These are phyloP conservation scores for Charadrius vociferus DNA, from an alignment of 2,113 vertebrate species.

Conservation along the genomic window DNA sequence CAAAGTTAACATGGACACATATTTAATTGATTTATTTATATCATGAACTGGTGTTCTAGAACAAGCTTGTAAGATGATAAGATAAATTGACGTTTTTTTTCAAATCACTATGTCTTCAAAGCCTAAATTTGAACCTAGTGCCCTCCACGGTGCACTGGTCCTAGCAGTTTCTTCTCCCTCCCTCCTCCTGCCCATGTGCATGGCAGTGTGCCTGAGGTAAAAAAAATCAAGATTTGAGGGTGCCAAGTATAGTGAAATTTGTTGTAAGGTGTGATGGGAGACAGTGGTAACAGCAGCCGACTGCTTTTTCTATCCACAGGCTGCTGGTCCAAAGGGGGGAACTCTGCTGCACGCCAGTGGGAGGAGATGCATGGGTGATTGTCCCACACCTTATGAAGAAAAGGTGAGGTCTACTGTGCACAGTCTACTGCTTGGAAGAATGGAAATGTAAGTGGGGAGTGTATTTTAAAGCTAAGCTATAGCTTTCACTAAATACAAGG, in stretches of 20 bases:
- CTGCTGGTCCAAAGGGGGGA: background rate
- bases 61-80: background rate
- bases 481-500: background rate
- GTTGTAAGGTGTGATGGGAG: background rate
- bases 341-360: rapidly evolving
- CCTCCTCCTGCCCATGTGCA: background rate
- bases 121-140: background rate
- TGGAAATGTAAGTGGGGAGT: background rate
- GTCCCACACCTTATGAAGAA: rapidly evolving
- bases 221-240: background rate
- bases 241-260: background rate
- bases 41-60: background rate
- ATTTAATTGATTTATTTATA: background rate
- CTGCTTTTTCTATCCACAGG: background rate
- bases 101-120: background rate
- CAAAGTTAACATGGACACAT: background rate
- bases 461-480: background rate
- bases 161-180: background rate
- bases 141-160: background rate
- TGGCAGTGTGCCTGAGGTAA: background rate
- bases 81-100: background rate
- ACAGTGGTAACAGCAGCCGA: background rate
- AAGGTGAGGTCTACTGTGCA: background rate
- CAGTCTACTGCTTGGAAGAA: background rate
- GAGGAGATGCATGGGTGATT: background rate